Evolutionary conservation across 2,888 invertebrate genomes (phyloP).

Genomic region (Agrypnus murinus): DNA sequence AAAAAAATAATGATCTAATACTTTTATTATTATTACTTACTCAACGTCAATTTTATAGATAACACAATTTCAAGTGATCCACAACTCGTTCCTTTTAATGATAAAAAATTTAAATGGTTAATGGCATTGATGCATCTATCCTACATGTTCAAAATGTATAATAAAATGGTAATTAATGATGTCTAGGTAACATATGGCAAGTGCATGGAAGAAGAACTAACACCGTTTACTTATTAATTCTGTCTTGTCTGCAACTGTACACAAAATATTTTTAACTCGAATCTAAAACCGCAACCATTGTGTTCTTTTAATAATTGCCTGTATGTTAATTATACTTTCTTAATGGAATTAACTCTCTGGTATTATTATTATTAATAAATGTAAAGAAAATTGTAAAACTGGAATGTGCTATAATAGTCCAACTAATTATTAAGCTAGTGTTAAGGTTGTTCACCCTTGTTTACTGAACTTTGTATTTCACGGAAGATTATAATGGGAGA

Average conservation of each 20-base stretch:
- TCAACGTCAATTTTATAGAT: too few species aligned
- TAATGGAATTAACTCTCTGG: constrained; percentile 7
- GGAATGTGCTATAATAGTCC: constrained; percentile 34
- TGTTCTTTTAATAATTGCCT: constrained; percentile 28
- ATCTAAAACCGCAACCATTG: constrained; percentile 16
- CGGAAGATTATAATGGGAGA: constrained; percentile 36
- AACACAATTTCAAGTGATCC: too few species aligned
- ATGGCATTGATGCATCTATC: too few species aligned
- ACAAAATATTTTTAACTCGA: not conserved
- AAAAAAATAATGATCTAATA: not conserved
- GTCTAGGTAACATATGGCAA: constrained; percentile 25
- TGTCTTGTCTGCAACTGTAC: constrained; percentile 19
- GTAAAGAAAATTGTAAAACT: constrained; percentile 7
- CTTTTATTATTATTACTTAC: too few species aligned
- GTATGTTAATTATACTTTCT: constrained; percentile 20
- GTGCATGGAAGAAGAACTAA: not conserved
- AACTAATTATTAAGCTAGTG: constrained; percentile 29
- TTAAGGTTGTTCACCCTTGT: constrained; percentile 40
- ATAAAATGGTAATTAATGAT: too few species aligned
- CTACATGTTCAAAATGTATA: too few species aligned
- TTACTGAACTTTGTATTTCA: constrained; percentile 40
- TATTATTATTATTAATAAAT: constrained; percentile 21
- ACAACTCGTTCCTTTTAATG: too few species aligned
- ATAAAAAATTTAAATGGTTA: too few species aligned
- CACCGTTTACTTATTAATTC: too few species aligned